Evolutionary conservation across 2,888 invertebrate genomes (phyloP), one percentile per base, ranked within the genome.

Genomic region (Flexamia atlantica): DNA sequence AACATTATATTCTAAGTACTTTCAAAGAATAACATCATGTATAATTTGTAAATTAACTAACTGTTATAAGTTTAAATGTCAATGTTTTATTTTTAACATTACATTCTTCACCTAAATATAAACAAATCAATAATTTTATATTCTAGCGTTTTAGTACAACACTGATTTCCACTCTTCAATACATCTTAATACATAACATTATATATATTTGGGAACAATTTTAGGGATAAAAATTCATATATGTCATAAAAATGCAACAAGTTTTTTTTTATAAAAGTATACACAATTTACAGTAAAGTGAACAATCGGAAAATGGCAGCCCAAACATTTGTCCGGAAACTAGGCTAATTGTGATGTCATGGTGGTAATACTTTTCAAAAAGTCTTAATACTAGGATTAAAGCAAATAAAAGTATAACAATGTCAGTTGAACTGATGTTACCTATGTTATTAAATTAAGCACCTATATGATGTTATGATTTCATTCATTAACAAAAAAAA

Each of bases 401-500:
- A 12, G 2, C 28, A 50, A 50, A 28, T 46, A 76, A 9, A 46
- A 76, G 28, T 50, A 7, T 40, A 76, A 53, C 50, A 25, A 28
- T 17, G 28, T 76, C 53, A 9, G 42, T 74, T 74, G 4, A 2
- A 74, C 20, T n/a, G 20, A 74, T 42, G 2, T 20, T 23, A 23
- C 40, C 23, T 28, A 76, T 25, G 50, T 50, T 4, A 25, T 76
- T 76, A 25, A 50, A 76, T 50, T 76, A 76, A 76, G 76, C 76
- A 76, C 76, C 76, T 76, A 76, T 76, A 50, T 23, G 76, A 76
- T 76, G 76, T 76, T 76, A 76, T 76, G 25, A 42, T 32, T 53
- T 53, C 17, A 17, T 50, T 72, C 42, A 42, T 23, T 72, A 72
- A 72, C 72, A 42, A 42, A 72, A 42, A 10, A 72, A 72, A 70